Percentiles rank a stretch among this genome's conserved stretches.
Evolutionary conservation across 2,797 vertebrate species (phyloP).

Genomic region (Xyrichtys novacula): DNA sequence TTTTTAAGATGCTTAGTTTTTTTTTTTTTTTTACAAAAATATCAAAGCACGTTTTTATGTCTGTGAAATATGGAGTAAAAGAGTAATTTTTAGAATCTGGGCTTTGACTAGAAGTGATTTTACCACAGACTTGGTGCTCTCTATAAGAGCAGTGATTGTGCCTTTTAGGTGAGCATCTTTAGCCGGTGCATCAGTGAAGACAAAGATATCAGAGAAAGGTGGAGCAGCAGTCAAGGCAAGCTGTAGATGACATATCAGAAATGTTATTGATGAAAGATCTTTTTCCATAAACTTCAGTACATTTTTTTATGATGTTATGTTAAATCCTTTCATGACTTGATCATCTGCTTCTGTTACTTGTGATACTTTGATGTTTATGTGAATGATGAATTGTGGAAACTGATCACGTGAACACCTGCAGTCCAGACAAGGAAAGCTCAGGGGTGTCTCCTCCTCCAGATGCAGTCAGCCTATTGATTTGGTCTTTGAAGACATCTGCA

Average conservation of each 20-base stretch:
- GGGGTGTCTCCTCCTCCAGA: constrained; percentile 71
- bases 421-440: constrained; percentile 75
- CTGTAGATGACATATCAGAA: constrained; percentile 37
- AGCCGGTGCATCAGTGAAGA: constrained; percentile 83
- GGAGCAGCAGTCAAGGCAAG: constrained; percentile 79
- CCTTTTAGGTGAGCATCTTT: constrained; percentile 74
- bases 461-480: constrained; percentile 63
- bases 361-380: too few relatives aligned
- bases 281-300: too few relatives aligned
- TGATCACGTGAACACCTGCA: constrained; percentile 79
- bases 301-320: not conserved
- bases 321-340: not conserved
- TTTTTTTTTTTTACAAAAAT: too few relatives aligned
- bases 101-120: too few relatives aligned
- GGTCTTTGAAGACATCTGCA: constrained; percentile 69
- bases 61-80: too few relatives aligned
- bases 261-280: too few relatives aligned
- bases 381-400: too few relatives aligned
- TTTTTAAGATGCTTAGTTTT: too few relatives aligned
- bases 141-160: constrained; percentile 71
- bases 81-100: too few relatives aligned
- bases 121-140: constrained; percentile 77
- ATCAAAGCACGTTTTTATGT: too few relatives aligned
- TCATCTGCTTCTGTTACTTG: too few relatives aligned
- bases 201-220: constrained; percentile 78